phyloP scores from a whole-genome alignment of 2,113 vertebrate species.

The Synchiropus splendidus region DNA sequence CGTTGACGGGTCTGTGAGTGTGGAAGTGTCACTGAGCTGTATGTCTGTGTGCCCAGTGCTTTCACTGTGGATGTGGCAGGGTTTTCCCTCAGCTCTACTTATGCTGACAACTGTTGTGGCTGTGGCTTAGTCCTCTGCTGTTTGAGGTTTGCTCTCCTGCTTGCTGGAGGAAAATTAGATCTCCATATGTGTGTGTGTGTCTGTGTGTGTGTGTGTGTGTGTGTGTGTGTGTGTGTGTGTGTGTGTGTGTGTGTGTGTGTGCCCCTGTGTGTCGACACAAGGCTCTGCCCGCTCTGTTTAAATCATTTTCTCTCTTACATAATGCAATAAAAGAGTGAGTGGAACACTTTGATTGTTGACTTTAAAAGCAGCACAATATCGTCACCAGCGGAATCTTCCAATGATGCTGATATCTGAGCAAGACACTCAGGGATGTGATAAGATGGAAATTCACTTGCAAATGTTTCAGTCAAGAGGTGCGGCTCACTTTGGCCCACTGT shows the following conservation, averaged over 20 bases:
- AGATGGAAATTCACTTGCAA: too few relatives aligned
- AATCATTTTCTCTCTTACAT: constrained; percentile 50
- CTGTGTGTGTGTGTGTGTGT: constrained; percentile 6
- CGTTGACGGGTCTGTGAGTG: background rate
- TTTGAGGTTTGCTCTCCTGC: constrained; percentile 31
- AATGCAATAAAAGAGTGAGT: constrained; percentile 55
- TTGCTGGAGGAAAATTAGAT: constrained; percentile 22
- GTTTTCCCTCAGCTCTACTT: constrained; percentile 41
- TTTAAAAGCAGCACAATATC: too few relatives aligned
- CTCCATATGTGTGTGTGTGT: constrained; percentile 11
- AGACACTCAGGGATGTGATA: too few relatives aligned
- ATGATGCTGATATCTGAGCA: too few relatives aligned
- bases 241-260: constrained; percentile 28
- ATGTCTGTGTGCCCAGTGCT: constrained; percentile 8
- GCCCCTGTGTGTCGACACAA: constrained; percentile 22
- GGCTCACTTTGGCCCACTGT: too few relatives aligned
- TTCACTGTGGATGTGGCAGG: constrained; percentile 57
- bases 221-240: constrained; percentile 22
- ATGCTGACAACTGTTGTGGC: constrained; percentile 27
- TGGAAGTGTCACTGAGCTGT: background rate
- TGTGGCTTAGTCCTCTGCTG: too few relatives aligned
- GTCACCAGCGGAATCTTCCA: too few relatives aligned
- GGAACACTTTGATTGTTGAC: too few relatives aligned
- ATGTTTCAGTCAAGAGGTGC: too few relatives aligned
- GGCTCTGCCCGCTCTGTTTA: constrained; percentile 40